Base-by-base conservation (phyloP, 2,888 invertebrate species). In the Pristionchus japonicus region DNA sequence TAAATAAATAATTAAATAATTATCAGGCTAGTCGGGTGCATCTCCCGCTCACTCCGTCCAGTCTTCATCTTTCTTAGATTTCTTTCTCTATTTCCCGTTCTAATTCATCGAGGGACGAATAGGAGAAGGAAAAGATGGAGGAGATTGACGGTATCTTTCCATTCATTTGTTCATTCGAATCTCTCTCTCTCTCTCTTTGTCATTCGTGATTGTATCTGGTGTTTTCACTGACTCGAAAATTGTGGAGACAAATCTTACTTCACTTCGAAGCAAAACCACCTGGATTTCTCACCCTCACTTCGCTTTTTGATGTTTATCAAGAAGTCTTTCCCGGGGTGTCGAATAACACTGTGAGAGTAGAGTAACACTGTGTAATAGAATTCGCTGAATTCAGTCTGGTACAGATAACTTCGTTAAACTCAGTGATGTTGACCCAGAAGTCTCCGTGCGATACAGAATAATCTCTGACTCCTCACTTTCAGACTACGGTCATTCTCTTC, bases 41-140 rank as follows among this genome's bases (percentile, higher is more conserved):
- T 92, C 23, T 92, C 92, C 23, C 90, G 91, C 34, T 90, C 89
- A 17, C 90, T 93, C 20, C 90, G 91, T 57, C 90, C 92, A 1
- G 88, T 93, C 17, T 88, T 92, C 17, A 89, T 90, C 80, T 74
- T 92, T 34, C 90, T 93, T 17, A 89, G 91, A 23, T 20, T 90
- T 20, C 88, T 92, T 4, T 91, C 92, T 13, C 90, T 91, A 17
- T 92, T 92, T 88, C 92, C 93, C 9, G 89, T 91, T 3, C 85
- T 90, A 1, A 89, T 89, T 2, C 89, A 89, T 34, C 74, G 90
- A 27, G 88, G 87, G 31, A 70, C 61, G 15, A 49, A 87, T 64
- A 52, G 87, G 43, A 77, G 80, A 52, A 49, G 87, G 37, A 87
- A 87, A 27, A 77, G 87, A 57, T 87, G 80, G 77, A 77, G 87